phyloP scores from a whole-genome alignment of 1,140 invertebrate genomes.

The Steinernema khuongi region DNA sequence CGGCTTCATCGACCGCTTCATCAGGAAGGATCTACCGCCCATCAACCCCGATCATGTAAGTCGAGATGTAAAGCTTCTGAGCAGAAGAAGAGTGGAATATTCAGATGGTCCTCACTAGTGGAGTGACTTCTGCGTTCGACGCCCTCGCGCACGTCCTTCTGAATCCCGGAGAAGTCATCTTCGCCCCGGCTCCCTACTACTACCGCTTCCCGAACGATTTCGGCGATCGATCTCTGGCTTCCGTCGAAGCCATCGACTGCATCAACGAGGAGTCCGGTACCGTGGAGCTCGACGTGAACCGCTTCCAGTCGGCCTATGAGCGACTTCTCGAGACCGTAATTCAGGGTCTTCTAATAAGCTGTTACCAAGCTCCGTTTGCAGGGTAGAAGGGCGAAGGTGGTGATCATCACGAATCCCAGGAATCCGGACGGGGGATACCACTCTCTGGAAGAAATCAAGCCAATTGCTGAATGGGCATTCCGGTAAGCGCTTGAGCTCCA shows the following conservation, averaged over 20 bases:
- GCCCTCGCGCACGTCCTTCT: neutral
- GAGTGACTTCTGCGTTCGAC: neutral
- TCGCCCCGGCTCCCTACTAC: neutral
- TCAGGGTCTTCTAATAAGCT: neutral
- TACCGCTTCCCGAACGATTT: constrained; percentile 3
- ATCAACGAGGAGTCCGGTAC: neutral
- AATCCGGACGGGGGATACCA: constrained; percentile 5
- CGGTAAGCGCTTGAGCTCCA: neutral
- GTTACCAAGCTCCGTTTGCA: neutral
- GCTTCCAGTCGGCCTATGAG: neutral
- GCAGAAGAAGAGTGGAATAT: neutral
- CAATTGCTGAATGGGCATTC: neutral
- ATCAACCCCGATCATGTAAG: neutral
- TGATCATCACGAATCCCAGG: neutral
- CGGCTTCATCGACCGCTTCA: neutral
- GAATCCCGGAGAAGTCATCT: neutral
- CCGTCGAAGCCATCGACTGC: neutral
- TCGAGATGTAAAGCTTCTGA: neutral
- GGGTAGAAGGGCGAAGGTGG: neutral
- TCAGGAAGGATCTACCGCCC: neutral
- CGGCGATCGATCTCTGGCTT: neutral
- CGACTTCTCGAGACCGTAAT: neutral
- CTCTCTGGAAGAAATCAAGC: neutral
- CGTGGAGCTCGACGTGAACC: neutral
- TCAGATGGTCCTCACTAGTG: neutral